Percentiles rank a stretch among this genome's conserved stretches.
Evolutionary conservation across 2,113 vertebrate species (phyloP).

Genomic region (Benitochromis conjunctus): DNA sequence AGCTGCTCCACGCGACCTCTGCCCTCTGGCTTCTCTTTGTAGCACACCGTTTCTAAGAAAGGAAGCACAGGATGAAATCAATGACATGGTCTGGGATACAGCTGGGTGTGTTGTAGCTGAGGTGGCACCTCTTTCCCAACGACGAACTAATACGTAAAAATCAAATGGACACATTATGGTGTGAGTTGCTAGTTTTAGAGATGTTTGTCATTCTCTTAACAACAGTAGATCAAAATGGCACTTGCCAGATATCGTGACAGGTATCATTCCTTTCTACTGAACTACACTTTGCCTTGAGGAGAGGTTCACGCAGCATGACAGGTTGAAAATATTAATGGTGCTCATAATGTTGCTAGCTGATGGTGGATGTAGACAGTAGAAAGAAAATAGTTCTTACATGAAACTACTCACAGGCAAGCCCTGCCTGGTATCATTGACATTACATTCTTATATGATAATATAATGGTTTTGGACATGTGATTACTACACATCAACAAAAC

Average conservation of each 20-base stretch:
- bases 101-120: not conserved
- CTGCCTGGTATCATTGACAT: not conserved
- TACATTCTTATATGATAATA: not conserved
- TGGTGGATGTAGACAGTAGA: not conserved
- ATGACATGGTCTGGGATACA: not conserved
- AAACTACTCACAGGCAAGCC: not conserved
- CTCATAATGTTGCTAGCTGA: not conserved
- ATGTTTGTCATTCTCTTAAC: not conserved
- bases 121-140: not conserved
- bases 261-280: not conserved
- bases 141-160: not conserved
- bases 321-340: not conserved
- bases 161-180: not conserved
- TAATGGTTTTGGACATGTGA: not conserved
- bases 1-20: constrained; percentile 54
- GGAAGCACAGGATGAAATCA: not conserved
- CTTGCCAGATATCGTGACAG: not conserved
- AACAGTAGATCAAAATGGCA: not conserved
- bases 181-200: not conserved
- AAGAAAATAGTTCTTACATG: not conserved
- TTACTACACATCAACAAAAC: not conserved
- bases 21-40: not conserved
- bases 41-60: not conserved
- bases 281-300: not conserved
- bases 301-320: not conserved